Percentiles rank a stretch among this genome's conserved stretches.
Evolutionary conservation across 64 coral and sea anemone species (phyloP).

Genomic region (Dendronephthya gigantea): DNA sequence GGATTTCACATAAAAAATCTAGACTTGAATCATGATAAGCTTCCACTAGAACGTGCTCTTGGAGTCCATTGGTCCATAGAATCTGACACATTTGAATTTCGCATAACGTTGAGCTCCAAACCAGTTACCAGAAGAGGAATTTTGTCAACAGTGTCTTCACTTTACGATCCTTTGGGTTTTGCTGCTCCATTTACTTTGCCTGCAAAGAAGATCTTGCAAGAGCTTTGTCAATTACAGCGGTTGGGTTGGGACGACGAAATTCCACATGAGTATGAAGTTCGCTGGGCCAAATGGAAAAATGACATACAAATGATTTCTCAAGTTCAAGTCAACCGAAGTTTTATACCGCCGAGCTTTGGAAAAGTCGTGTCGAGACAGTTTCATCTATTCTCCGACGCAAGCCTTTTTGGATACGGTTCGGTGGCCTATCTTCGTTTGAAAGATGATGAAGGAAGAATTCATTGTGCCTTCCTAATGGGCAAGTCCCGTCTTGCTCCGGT

Average conservation of each 20-base stretch:
- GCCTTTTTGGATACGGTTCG: not conserved
- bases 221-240: conserved; percentile 4
- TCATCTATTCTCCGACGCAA: conserved; percentile 16
- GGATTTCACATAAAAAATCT: conserved; percentile 17
- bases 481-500: not conserved
- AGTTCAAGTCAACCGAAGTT: not conserved
- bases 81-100: conserved; percentile 26
- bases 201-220: conserved; percentile 19
- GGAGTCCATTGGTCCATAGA: conserved; percentile 27
- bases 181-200: not conserved
- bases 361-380: conserved; percentile 6
- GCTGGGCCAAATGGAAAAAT: not conserved
- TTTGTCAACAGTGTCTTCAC: not conserved
- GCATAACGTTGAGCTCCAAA: not conserved
- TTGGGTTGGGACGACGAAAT: no score
- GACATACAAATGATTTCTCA: not conserved
- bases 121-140: conserved; percentile 8
- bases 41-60: conserved; percentile 33
- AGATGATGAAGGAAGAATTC: no score
- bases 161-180: conserved; percentile 10
- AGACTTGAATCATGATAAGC: conserved; percentile 1
- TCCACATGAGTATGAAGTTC: no score
- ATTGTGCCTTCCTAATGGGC: no score
- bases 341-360: conserved; percentile 16
- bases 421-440: no score